Conservation (phyloP, 2,888 invertebrate species). For the Tethea ocularis region DNA sequence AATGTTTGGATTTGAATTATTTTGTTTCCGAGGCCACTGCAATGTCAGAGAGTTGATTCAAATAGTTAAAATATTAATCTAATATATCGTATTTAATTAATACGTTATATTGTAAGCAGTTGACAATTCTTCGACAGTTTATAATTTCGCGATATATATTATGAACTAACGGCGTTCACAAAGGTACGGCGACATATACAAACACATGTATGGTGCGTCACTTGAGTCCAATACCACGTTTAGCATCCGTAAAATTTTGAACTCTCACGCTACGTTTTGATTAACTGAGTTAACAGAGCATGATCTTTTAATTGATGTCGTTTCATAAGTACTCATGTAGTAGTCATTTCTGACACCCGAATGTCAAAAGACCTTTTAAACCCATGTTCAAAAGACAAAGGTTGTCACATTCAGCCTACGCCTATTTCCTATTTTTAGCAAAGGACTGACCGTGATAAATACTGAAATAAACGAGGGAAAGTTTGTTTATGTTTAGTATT, state of each 20-base stretch:
- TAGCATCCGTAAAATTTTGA: too few relatives aligned
- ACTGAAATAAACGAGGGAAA: neutral
- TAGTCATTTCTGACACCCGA: neutral
- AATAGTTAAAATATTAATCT: neutral
- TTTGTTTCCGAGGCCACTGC: neutral
- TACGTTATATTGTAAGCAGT: too few relatives aligned
- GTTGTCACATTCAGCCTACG: neutral
- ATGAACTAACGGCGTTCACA: too few relatives aligned
- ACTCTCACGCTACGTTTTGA: neutral
- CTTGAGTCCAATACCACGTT: too few relatives aligned
- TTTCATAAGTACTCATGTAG: neutral
- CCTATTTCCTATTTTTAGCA: neutral
- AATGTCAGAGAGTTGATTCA: neutral
- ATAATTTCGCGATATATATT: too few relatives aligned
- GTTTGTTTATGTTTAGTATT: neutral
- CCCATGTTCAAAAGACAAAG: neutral
- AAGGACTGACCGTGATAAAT: neutral
- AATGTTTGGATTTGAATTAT: neutral
- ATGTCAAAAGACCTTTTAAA: neutral
- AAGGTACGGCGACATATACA: too few relatives aligned
- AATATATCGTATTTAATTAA: too few relatives aligned
- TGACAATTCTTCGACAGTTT: too few relatives aligned
- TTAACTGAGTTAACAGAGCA: neutral
- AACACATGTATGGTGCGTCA: too few relatives aligned
- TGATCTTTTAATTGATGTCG: neutral